Base-by-base conservation (phyloP, 1,140 invertebrate species). In the Lerema accius region DNA sequence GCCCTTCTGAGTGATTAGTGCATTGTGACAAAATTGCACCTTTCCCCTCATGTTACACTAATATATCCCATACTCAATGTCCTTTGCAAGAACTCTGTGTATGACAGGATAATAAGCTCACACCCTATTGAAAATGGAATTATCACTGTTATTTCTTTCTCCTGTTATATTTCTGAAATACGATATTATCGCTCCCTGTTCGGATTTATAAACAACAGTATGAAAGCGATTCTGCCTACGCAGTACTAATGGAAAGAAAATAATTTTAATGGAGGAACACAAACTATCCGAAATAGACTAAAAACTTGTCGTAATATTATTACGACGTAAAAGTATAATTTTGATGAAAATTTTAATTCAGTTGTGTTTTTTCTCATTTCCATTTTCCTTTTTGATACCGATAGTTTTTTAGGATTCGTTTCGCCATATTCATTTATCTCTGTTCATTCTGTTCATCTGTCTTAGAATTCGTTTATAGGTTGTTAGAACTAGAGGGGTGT, bases 61-160 rank as follows among this genome's bases (percentile, higher is more conserved):
- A 67, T 67, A 66, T 61, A 67, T 67, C 69, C 68, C 58, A 71
- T 68, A 74, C 67, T 59, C 68, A 49, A 39, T 64, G 69, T 79
- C 62, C 49, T 73, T 69, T 69, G 62, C 63, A 64, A 72, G 49
- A 63, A 71, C 77, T 69, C 56, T 78, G 66, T 67, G 67, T 79
- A 64, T 88, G 85, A 90, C 87, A 87, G 85, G 70, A 83, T 87
- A 90, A 90, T 90, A 80, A 76, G 79, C 81, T 82, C 73, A 86
- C 84, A 82, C 87, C 85, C 85, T 71, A 69, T 55, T 35, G 14
- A 71, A 75, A 76, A 78, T 74, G 70, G 63, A 67, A 81, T 74
- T 78, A 80, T 80, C 59, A 78, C 53, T 68, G 62, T 69, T 73
- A 74, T 66, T 32, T 32, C 28, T 32, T 32, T 32, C 28, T 9